Base-by-base conservation (phyloP, 35 echinoderm and acorn worm species). In the Strongylocentrotus purpuratus region DNA sequence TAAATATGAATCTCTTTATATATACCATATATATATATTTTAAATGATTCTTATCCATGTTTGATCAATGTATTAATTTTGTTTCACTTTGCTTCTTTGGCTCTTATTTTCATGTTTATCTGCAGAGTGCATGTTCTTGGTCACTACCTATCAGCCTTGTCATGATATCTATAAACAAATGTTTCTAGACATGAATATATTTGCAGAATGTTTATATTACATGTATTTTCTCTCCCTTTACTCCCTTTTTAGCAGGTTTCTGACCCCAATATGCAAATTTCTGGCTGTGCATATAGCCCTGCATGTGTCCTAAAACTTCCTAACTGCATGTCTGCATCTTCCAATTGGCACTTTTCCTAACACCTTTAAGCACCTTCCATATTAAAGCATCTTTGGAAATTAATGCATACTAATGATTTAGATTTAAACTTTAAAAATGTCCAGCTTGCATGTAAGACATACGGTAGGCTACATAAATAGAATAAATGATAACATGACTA, bases 371-470 rank as follows among this genome's bases (percentile, higher is more conserved):
- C 65, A 78, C 20, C 10, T 78, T 78, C 15, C 65, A 78, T 78
- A 41, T 41, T 41, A 41, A 18, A 78, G 65, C 25, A 78, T 78
- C 65, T 78, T 78, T n/a, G 65, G 65, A 78, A 78, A 78, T 78
- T 78, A 78, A 78, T 78, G 65, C 65, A 78, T 78, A 78, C 65
- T 78, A 78, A 78, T 78, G 65, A 78, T 22, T 78, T n/a, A 25
- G 65, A 78, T n/a, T 41, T 41, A 41, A 78, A 18, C 4, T n/a
- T 78, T n/a, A 78, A n/a, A 78, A n/a, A 78, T 7, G 65, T n/a
- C n/a, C 65, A 78, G 65, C 6, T 78, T 22, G 65, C 65, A 78
- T 78, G 7, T 28, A 70, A 70, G 25, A 7, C 5, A 11, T 14
- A 10, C 8, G 50, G 8, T 55, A 59, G 52, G 22, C 61, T 70